Evolutionary conservation across 2,113 vertebrate species (phyloP).

Genomic region (Lepisosteus osseus): DNA sequence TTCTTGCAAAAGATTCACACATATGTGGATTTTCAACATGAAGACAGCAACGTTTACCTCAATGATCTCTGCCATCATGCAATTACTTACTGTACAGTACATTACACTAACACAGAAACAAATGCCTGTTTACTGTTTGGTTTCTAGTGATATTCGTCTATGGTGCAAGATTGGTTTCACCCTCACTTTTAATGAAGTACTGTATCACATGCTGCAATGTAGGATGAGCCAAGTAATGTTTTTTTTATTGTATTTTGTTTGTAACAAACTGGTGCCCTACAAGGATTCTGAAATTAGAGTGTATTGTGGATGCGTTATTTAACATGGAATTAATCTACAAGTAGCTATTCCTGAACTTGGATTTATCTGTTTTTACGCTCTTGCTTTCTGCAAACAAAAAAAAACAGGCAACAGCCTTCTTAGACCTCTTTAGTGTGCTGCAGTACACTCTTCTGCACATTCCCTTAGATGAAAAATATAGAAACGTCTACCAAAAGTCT

Average conservation of each 20-base stretch:
- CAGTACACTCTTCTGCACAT: too few species aligned
- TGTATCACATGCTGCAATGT: not conserved
- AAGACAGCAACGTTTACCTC: conserved; percentile 7
- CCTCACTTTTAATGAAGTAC: not conserved
- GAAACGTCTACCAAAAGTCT: not conserved
- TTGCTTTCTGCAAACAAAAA: too few species aligned
- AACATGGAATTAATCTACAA: too few species aligned
- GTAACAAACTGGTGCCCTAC: not conserved
- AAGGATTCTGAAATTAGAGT: not conserved
- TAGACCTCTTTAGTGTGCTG: too few species aligned
- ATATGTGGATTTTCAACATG: conserved; percentile 4
- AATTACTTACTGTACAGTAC: not conserved
- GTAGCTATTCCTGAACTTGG: too few species aligned
- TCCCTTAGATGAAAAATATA: too few species aligned
- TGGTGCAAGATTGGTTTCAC: not conserved
- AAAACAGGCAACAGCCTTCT: too few species aligned
- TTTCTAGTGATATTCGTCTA: not conserved
- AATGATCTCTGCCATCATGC: not conserved
- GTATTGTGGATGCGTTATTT: not conserved
- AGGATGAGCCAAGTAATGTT: not conserved
- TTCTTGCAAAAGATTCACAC: not conserved
- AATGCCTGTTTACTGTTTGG: not conserved
- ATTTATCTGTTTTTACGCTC: too few species aligned
- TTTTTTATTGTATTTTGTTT: conserved; percentile 8
- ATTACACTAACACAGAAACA: not conserved